Percentiles rank a stretch among this genome's conserved stretches.
Conservation (phyloP, 2,797 vertebrate species). For the Danio tinwini region DNA sequence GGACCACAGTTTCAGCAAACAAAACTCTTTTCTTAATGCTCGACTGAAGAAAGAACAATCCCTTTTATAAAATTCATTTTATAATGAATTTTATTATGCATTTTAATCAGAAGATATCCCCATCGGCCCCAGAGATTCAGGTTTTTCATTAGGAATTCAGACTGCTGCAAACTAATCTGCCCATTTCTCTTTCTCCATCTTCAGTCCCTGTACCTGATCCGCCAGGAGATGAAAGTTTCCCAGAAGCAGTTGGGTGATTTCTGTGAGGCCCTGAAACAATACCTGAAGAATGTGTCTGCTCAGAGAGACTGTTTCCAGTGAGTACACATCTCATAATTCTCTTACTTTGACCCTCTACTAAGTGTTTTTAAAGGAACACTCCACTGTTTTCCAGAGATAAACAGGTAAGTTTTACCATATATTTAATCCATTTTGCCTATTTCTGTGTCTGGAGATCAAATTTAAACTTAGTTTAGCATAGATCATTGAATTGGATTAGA, state of each 20-base stretch:
- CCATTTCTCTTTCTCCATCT: slow-evolving; percentile 31
- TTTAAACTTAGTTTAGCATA: too few relatives aligned
- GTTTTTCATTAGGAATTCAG: not conserved
- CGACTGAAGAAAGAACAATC: too few relatives aligned
- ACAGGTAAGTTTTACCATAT: too few relatives aligned
- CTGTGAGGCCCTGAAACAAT: slow-evolving; percentile 91
- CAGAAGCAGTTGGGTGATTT: slow-evolving; percentile 93
- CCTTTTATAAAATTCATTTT: slow-evolving; percentile 2
- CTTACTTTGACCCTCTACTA: slow-evolving; percentile 2
- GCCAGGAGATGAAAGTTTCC: slow-evolving; percentile 92
- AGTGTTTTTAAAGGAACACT: too few relatives aligned
- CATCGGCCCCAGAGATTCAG: not conserved
- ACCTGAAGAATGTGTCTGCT: slow-evolving; percentile 90
- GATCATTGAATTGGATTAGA: too few relatives aligned
- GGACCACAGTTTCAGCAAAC: too few relatives aligned
- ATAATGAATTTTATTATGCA: too few relatives aligned
- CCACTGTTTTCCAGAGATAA: too few relatives aligned
- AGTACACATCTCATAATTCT: slow-evolving; percentile 28
- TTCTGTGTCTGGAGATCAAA: too few relatives aligned
- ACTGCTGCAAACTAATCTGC: slow-evolving; percentile 10
- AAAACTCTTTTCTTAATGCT: too few relatives aligned
- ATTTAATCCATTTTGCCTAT: too few relatives aligned
- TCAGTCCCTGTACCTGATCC: slow-evolving; percentile 91
- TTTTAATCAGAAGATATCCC: slow-evolving; percentile 10
- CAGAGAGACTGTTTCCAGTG: slow-evolving; percentile 91